phyloP scores from a whole-genome alignment of 2,113 vertebrate species.

The Pluvialis apricaria region DNA sequence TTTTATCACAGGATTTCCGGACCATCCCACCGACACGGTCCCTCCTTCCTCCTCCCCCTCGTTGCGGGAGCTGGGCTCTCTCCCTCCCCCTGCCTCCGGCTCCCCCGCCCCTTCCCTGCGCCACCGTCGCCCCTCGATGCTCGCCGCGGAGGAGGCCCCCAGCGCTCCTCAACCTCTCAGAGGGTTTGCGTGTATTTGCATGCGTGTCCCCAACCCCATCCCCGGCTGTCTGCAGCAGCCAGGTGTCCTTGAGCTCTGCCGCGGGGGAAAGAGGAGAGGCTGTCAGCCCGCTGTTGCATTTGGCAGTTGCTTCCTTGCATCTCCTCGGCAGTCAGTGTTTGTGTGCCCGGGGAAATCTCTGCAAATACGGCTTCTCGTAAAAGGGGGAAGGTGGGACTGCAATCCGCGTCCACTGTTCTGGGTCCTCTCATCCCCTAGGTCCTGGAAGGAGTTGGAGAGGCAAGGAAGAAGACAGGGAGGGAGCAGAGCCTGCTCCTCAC shows the following conservation, averaged over 20 bases:
- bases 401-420: background rate
- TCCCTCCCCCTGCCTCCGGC: background rate
- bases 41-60: slow-evolving; percentile 49
- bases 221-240: background rate
- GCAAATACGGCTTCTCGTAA: background rate
- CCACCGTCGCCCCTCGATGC: background rate
- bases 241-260: background rate
- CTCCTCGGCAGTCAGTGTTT: background rate
- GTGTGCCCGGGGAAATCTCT: background rate
- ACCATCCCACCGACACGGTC: slow-evolving; percentile 59
- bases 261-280: background rate
- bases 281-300: background rate
- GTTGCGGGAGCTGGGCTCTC: background rate
- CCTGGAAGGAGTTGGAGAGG: background rate
- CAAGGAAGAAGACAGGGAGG: background rate
- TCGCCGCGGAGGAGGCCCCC: background rate
- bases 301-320: background rate
- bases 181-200: background rate
- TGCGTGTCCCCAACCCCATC: background rate
- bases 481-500: background rate
- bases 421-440: background rate
- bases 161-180: background rate
- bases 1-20: slow-evolving; percentile 69
- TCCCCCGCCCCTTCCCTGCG: background rate
- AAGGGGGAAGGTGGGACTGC: background rate